Percentiles rank a stretch among this genome's conserved stretches.
Evolutionary conservation across 2,113 vertebrate species (phyloP).

Genomic region (Nestor notabilis): DNA sequence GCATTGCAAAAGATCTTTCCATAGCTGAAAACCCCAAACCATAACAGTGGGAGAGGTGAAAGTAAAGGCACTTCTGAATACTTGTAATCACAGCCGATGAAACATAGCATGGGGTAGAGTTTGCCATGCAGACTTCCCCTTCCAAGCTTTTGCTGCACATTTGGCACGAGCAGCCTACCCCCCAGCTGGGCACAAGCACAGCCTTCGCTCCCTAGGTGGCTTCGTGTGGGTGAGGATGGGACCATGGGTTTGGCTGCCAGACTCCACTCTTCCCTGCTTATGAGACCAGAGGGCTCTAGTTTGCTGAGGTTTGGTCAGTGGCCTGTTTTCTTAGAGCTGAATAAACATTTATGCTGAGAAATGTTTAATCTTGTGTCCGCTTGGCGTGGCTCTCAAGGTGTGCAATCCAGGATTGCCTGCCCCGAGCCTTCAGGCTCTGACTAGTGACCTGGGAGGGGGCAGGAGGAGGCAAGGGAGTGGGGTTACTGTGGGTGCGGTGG

Average conservation of each 20-base stretch:
- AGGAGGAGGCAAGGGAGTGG: neutral
- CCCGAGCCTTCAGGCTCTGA: neutral
- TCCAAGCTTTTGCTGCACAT: neutral
- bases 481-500: neutral
- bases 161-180: neutral
- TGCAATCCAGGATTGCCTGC: neutral
- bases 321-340: neutral
- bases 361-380: constrained; percentile 21
- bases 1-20: constrained; percentile 44
- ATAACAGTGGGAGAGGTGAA: constrained; percentile 35
- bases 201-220: neutral
- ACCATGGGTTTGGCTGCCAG: neutral
- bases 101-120: neutral
- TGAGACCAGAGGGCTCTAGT: neutral
- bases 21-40: constrained; percentile 40
- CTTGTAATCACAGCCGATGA: neutral
- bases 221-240: neutral
- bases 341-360: constrained; percentile 27
- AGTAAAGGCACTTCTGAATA: neutral
- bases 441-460: neutral
- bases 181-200: fast-evolving
- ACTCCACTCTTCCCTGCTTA: neutral
- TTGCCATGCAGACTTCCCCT: neutral
- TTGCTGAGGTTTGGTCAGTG: neutral
- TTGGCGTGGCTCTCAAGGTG: neutral